Percentiles rank a stretch among this genome's conserved stretches.
Evolutionary conservation across 1,140 invertebrate species (phyloP).

Genomic region (Carcinoscorpius rotundicauda): DNA sequence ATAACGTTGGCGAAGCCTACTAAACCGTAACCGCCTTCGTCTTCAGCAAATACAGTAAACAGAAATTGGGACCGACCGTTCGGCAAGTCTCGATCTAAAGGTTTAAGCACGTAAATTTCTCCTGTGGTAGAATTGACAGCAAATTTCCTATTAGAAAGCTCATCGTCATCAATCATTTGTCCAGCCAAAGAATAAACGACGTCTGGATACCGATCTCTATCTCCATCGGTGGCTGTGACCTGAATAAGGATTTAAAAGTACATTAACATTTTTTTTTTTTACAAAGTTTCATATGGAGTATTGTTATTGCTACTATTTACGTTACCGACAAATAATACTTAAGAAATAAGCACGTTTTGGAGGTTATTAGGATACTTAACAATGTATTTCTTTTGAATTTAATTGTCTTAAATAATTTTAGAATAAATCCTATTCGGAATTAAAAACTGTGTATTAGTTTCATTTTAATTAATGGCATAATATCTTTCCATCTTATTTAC

Average conservation of each 20-base stretch:
- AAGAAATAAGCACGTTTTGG: slow-evolving; percentile 12
- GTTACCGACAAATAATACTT: slow-evolving; percentile 22
- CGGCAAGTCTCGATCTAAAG: slow-evolving; percentile 89
- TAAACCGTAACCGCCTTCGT: slow-evolving; percentile 85
- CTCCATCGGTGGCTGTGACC: slow-evolving; percentile 90
- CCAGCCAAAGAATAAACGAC: slow-evolving; percentile 95
- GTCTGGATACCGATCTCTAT: slow-evolving; percentile 83
- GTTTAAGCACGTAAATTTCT: slow-evolving; percentile 71
- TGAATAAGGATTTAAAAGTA: slow-evolving; percentile 31
- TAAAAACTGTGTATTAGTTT: too few relatives aligned
- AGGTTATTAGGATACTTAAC: too few relatives aligned
- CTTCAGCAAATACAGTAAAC: slow-evolving; percentile 94
- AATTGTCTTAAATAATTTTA: too few relatives aligned
- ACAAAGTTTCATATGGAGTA: too few relatives aligned
- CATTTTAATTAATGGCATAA: too few relatives aligned
- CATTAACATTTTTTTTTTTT: too few relatives aligned
- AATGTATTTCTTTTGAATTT: too few relatives aligned
- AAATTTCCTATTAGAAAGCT: slow-evolving; percentile 89
- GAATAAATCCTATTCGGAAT: too few relatives aligned
- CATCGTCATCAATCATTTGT: slow-evolving; percentile 85
- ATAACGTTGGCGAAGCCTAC: slow-evolving; percentile 95
- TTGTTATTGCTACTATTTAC: too few relatives aligned
- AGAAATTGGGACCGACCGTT: slow-evolving; percentile 90
- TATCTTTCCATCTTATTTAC: too few relatives aligned
- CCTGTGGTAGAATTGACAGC: slow-evolving; percentile 88